These are phyloP conservation scores for Cephus rjabovi DNA, from an alignment of 2,888 invertebrate species.

Conservation along the genomic window DNA sequence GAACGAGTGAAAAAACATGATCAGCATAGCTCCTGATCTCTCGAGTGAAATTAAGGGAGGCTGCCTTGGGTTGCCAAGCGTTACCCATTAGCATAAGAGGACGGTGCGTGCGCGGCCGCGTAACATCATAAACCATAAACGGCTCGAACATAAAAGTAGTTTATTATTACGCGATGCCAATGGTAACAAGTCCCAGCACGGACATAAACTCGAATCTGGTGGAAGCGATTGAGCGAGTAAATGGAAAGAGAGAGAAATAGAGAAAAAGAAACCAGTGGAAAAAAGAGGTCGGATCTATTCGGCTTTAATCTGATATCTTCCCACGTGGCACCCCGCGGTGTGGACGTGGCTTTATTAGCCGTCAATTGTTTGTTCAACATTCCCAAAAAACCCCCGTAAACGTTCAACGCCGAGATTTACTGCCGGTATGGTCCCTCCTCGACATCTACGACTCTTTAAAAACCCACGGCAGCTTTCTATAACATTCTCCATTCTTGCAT, in stretches of 20 bases:
- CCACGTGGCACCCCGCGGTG: constrained; percentile 60
- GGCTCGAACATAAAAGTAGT: constrained; percentile 10
- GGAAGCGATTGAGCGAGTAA: constrained; percentile 2
- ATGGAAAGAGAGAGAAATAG: not conserved
- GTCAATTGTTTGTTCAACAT: constrained; percentile 67
- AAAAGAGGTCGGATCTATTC: constrained; percentile 30
- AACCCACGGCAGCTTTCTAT: constrained; percentile 29
- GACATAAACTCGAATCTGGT: constrained; percentile 6
- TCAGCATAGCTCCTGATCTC: not conserved
- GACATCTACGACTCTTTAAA: constrained; percentile 33
- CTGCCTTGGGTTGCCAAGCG: not conserved
- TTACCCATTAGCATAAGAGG: not conserved
- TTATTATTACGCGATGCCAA: constrained; percentile 15
- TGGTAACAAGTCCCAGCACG: constrained; percentile 18
- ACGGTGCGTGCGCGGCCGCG: not conserved
- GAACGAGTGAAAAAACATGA: not conserved
- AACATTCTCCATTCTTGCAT: constrained; percentile 1
- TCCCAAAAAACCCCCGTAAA: constrained; percentile 64
- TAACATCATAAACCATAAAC: constrained; percentile 9
- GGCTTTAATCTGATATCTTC: constrained; percentile 47
- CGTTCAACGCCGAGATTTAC: constrained; percentile 61
- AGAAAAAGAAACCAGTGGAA: not conserved
- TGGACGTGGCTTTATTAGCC: constrained; percentile 63
- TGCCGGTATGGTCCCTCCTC: constrained; percentile 34
- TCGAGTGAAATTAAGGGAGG: not conserved